These are phyloP conservation scores for Ophiothrix spiculata DNA, from an alignment of 35 echinoderm and acorn worm genomes.

Conservation along the genomic window DNA sequence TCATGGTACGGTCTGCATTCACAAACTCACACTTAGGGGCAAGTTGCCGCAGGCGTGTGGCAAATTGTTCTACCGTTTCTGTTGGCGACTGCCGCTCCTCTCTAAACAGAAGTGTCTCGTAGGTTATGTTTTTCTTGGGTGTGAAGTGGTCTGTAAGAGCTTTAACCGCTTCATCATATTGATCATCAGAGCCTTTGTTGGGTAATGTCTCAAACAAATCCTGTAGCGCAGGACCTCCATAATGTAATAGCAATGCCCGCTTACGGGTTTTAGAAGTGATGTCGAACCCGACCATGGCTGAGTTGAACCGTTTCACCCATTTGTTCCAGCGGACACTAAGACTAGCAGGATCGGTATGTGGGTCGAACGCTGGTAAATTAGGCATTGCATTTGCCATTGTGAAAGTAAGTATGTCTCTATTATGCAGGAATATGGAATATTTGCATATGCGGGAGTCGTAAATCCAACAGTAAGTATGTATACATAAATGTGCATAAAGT, in stretches of 20 bases:
- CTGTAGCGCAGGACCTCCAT: constrained; percentile 28
- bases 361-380: constrained; percentile 24
- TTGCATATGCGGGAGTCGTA: too few species aligned
- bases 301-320: constrained; percentile 41
- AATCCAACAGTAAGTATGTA: too few species aligned
- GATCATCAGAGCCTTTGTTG: constrained; percentile 34
- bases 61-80: constrained; percentile 59
- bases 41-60: constrained; percentile 37
- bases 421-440: too few species aligned
- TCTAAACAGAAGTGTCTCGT: constrained; percentile 70
- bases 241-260: constrained; percentile 45
- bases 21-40: constrained; percentile 61
- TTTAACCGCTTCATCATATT: constrained; percentile 25
- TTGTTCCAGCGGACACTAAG: constrained; percentile 25
- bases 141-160: constrained; percentile 14
- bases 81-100: constrained; percentile 33
- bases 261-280: constrained; percentile 32
- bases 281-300: constrained; percentile 56
- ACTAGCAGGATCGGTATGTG: constrained; percentile 34
- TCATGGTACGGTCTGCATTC: constrained; percentile 41
- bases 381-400: too few species aligned
- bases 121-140: constrained; percentile 35
- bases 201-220: constrained; percentile 41
- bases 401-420: too few species aligned
- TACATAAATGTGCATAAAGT: too few species aligned